These are phyloP conservation scores for Eulithis prunata DNA, from an alignment of 2,888 invertebrate genomes.

Conservation along the genomic window DNA sequence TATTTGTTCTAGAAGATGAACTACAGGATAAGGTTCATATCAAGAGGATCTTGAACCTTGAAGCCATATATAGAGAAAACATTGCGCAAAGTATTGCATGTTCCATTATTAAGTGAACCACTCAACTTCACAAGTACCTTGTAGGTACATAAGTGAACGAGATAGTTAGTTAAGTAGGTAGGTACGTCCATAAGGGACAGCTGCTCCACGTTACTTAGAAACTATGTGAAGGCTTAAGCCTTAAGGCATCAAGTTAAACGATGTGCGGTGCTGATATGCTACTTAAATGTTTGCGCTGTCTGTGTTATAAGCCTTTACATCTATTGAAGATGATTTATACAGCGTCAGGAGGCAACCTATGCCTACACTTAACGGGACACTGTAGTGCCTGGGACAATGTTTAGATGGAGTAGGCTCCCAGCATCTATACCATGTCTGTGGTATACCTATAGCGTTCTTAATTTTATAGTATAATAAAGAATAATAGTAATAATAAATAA, in stretches of 20 bases:
- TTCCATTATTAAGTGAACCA: background rate
- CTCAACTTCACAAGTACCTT: background rate
- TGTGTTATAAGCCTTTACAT: no score
- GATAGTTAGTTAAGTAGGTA: background rate
- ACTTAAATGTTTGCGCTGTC: background rate
- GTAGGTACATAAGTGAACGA: constrained; percentile 6
- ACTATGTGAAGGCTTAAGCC: constrained; percentile 8
- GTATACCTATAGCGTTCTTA: no score
- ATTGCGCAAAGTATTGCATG: background rate
- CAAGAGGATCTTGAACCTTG: background rate
- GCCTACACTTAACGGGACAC: no score
- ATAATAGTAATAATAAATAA: no score
- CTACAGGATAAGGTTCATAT: no score
- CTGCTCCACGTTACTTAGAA: constrained; percentile 14
- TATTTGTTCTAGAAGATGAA: no score
- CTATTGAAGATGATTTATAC: no score
- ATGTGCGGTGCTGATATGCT: constrained; percentile 2
- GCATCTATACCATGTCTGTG: no score
- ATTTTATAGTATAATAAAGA: no score
- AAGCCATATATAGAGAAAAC: background rate
- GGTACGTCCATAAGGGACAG: constrained; percentile 5
- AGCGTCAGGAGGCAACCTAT: no score
- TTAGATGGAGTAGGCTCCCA: no score
- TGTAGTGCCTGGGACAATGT: no score
- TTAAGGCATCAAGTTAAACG: constrained; percentile 8